Evolutionary conservation across 1,140 invertebrate genomes (phyloP), one percentile per base, ranked within the genome.

Genomic region (Dysdera silvatica): DNA sequence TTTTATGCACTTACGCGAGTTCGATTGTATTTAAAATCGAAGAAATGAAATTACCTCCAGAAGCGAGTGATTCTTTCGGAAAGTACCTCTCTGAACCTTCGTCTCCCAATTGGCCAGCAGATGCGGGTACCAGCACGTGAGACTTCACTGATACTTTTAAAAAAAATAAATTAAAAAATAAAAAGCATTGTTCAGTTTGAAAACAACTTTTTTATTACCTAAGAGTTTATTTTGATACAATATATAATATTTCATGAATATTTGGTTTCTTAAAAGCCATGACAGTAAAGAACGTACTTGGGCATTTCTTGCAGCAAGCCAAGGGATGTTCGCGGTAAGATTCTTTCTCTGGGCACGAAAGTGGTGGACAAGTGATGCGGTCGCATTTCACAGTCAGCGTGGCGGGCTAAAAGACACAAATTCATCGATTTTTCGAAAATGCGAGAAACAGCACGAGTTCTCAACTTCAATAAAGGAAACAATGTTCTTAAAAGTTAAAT

Each of bases 291-390:
- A 6, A 59, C 61, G 64, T 61, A 66, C 67, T 62, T 3, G 86
- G 85, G 68, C 87, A 90, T 37, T 85, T 81, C 71, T 84, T 83
- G 73, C 88, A 90, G 71, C 87, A 89, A n/a, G 85, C 81, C 69
- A 85, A 84, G 69, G 86, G 85, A 65, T 85, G 81, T 1, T 84
- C 83, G 37, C 85, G 78, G 56, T 84, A 81, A 1, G 87, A 85
- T 10, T 83, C 77, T 69, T 83, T 83, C 56, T 87, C 85, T 26
- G 84, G 79, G 71, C 88, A 91, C 12, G 80, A 76, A 32, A 89
- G 74, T 14, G 82, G 80, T 3, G 87, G 87, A 70, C 89, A 92
- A 20, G 83, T 80, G 33, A 52, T 66, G 29, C 86, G 77, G 0
- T 82, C 82, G 72, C 89, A 94, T 56, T 83, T 82, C 6, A 91